Evolutionary conservation across 2,113 vertebrate species (phyloP), one percentile per base, ranked within the genome.

Genomic region (Bufo gargarizans): DNA sequence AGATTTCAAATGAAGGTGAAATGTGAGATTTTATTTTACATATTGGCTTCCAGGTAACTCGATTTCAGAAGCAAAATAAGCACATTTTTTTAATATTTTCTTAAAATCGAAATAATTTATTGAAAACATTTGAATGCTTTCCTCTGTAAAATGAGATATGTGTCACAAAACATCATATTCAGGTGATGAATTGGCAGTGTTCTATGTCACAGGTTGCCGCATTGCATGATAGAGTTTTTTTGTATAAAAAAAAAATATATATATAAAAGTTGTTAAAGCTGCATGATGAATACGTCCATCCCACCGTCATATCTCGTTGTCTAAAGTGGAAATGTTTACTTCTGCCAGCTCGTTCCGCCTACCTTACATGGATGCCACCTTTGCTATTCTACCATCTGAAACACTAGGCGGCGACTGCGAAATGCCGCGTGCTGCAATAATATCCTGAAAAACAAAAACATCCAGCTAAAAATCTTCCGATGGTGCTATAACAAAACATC

Each of bases 211-310:
- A 63, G 56, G 11, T 49, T 50, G 69, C 45, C 49, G 67, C 14
- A 84, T 43, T 77, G 87, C 80, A 84, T 88, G 87, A 22, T 43
- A 11, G 22, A 76, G 17, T 19, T 82, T 55, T 76, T 77, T 14
- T 14, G 56, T 10, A 13, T 10, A 12, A 10, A 58, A 13, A 13
- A 13, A 3, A 13, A 0, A 3, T 58, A 13, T 5, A 69, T 58
- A 50, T 43, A 43, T 58, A 59, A 33, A 61, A 16, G 13, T 63
- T 43, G 67, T 72, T 88, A 77, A 47, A 45, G n/a, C 11, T 77
- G 86, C 86, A 88, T 88, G 86, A 76, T 47, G 6, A 72, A 63
- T 82, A 53, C n/a, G 11, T 59, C 43, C 7, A 53, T n/a, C 13
- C 22, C 8, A 49, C 77, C 50, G 53, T 43, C 53, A 63, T 33